phyloP scores from a whole-genome alignment of 2,113 vertebrate species.

The Gila orcuttii region DNA sequence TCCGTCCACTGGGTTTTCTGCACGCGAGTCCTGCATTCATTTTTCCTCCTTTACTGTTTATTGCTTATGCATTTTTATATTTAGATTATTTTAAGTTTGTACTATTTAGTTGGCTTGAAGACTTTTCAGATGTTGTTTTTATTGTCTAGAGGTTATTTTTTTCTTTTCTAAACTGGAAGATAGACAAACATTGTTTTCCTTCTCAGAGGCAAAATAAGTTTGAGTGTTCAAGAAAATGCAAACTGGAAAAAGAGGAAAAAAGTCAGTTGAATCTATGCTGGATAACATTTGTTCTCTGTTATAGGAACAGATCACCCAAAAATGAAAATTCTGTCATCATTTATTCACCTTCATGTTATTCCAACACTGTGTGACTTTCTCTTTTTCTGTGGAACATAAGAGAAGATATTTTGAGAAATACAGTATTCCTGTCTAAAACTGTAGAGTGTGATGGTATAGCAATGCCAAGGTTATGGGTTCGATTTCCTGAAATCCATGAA shows the following conservation, averaged over 20 bases:
- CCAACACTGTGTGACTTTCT: background rate
- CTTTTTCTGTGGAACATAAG: background rate
- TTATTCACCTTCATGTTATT: background rate
- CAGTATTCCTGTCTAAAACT: too few relatives aligned
- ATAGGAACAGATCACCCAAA: background rate
- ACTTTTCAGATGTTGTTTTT: constrained; percentile 17
- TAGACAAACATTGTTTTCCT: constrained; percentile 7
- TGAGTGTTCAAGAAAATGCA: background rate
- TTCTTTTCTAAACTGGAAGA: constrained; percentile 66
- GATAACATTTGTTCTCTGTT: background rate
- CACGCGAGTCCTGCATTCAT: background rate
- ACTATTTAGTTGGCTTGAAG: constrained; percentile 24
- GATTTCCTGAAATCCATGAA: too few relatives aligned
- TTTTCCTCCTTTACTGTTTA: background rate
- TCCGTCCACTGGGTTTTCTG: constrained; percentile 58
- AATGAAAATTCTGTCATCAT: background rate
- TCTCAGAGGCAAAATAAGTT: constrained; percentile 8
- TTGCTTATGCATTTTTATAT: constrained; percentile 27
- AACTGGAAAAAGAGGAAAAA: background rate
- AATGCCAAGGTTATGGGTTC: too few relatives aligned
- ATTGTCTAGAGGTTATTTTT: background rate
- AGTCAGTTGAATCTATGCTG: background rate
- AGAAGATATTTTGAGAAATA: background rate
- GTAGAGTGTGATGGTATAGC: too few relatives aligned
- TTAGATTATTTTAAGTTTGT: constrained; percentile 15